Conservation (phyloP, 1,140 invertebrate species). For the Drosophila gunungcola region DNA sequence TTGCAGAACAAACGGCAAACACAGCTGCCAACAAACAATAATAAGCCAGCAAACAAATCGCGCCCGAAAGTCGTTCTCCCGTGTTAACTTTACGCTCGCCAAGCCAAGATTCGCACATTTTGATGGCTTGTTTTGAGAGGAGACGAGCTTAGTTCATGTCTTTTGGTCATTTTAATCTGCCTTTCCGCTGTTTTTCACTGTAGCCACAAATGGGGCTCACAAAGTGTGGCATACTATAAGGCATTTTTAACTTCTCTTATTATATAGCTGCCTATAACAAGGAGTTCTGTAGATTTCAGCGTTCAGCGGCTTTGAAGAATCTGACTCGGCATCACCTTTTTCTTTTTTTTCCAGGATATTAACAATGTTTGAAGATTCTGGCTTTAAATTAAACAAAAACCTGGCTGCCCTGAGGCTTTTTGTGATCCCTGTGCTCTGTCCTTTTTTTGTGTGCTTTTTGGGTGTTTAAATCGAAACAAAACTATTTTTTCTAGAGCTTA, state of each 20-base stretch:
- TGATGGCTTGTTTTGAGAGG: constrained; percentile 15
- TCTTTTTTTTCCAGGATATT: no score
- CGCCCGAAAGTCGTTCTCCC: constrained; percentile 35
- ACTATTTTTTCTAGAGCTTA: no score
- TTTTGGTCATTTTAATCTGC: constrained; percentile 67
- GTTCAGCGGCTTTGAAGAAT: no score
- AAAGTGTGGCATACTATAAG: constrained; percentile 37
- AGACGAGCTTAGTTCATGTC: constrained; percentile 68
- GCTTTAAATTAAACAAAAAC: no score
- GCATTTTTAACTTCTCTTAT: neutral
- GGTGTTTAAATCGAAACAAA: no score
- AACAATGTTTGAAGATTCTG: no score
- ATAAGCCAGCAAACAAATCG: constrained; percentile 44
- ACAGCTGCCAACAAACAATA: constrained; percentile 54
- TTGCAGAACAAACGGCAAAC: constrained; percentile 50
- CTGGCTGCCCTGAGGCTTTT: no score
- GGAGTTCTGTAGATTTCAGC: no score
- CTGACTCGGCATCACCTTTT: no score
- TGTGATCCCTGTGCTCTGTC: no score
- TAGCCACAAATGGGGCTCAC: neutral
- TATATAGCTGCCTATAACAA: no score
- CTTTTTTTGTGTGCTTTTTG: no score
- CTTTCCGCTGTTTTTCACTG: constrained; percentile 49
- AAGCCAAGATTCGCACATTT: constrained; percentile 20
- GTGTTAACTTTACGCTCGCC: constrained; percentile 37